Conservation (phyloP, 2,113 vertebrate species). For the Bufo gargarizans region DNA sequence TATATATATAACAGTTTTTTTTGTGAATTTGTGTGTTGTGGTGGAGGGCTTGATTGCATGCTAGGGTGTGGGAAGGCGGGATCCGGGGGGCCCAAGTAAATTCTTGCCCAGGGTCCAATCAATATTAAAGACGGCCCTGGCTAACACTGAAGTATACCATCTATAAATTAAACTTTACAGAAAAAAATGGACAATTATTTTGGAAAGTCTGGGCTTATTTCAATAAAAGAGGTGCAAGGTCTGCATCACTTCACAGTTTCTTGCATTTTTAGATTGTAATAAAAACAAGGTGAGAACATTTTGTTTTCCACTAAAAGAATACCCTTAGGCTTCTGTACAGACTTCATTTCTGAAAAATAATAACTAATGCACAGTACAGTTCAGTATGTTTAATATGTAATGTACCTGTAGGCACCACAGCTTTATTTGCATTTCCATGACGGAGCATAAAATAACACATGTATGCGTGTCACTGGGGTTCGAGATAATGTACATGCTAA, state of each 20-base stretch:
- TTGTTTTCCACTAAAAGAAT: slow-evolving; percentile 26
- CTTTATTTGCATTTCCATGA: not conserved
- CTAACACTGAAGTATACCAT: not conserved
- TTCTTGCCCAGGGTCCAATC: too few species aligned
- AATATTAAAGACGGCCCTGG: too few species aligned
- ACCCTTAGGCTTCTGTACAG: slow-evolving; percentile 1
- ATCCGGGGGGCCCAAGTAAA: too few species aligned
- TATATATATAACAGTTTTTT: too few species aligned
- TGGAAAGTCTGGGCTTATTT: not conserved
- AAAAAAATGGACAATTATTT: not conserved
- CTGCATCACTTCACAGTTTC: not conserved
- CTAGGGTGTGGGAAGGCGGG: too few species aligned
- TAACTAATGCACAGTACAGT: slow-evolving; percentile 14
- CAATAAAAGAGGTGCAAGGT: not conserved
- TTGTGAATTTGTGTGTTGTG: too few species aligned
- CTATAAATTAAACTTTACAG: not conserved
- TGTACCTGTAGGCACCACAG: not conserved
- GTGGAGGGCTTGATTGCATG: too few species aligned
- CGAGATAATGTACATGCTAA: slow-evolving; percentile 5
- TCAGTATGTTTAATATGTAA: slow-evolving; percentile 6
- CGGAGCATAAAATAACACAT: not conserved
- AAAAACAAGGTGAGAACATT: slow-evolving; percentile 23
- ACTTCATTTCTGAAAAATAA: slow-evolving; percentile 7
- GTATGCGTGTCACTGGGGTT: not conserved
- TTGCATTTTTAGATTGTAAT: slow-evolving; percentile 5